A percentile compares a stretch with the other conserved stretches of the same genome.
Evolutionary conservation across 2,888 invertebrate species (phyloP).

Genomic region (Nomada ferruginata): DNA sequence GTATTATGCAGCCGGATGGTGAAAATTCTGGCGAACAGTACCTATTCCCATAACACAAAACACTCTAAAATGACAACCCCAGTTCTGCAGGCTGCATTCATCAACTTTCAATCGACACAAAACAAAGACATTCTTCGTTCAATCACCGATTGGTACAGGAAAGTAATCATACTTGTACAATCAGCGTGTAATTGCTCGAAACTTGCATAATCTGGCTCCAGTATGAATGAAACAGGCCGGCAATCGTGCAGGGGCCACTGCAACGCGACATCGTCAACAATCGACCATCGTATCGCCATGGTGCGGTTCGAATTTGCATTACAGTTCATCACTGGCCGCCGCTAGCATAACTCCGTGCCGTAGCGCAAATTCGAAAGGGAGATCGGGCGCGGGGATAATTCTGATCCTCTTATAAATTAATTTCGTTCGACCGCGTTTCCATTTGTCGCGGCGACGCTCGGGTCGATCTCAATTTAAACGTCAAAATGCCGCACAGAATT

Average conservation of each 20-base stretch:
- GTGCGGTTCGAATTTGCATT: slow-evolving; percentile 39
- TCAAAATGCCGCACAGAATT: slow-evolving; percentile 36
- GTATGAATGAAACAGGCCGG: slow-evolving; percentile 40
- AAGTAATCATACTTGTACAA: slow-evolving; percentile 28
- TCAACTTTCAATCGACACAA: no score
- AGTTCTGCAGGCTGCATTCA: no score
- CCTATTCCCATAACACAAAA: no score
- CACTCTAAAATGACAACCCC: no score
- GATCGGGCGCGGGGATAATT: slow-evolving; percentile 78
- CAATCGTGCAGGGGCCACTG: slow-evolving; percentile 23
- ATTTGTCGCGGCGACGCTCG: slow-evolving; percentile 5
- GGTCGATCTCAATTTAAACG: slow-evolving; percentile 49
- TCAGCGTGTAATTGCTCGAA: slow-evolving; percentile 43
- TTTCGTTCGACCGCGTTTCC: slow-evolving; percentile 57
- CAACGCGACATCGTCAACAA: slow-evolving; percentile 33
- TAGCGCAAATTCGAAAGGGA: slow-evolving; percentile 74
- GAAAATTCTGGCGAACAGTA: no score
- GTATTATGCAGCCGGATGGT: no score
- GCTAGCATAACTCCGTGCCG: slow-evolving; percentile 60
- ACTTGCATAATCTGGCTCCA: slow-evolving; percentile 46
- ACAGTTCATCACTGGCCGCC: slow-evolving; percentile 39
- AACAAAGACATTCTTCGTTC: neutral
- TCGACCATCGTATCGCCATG: slow-evolving; percentile 35
- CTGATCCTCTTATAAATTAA: slow-evolving; percentile 75
- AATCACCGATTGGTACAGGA: neutral